Evolutionary conservation across 2,797 vertebrate species (phyloP), one percentile per base, ranked within the genome.

Genomic region (Serranus cabrilla): DNA sequence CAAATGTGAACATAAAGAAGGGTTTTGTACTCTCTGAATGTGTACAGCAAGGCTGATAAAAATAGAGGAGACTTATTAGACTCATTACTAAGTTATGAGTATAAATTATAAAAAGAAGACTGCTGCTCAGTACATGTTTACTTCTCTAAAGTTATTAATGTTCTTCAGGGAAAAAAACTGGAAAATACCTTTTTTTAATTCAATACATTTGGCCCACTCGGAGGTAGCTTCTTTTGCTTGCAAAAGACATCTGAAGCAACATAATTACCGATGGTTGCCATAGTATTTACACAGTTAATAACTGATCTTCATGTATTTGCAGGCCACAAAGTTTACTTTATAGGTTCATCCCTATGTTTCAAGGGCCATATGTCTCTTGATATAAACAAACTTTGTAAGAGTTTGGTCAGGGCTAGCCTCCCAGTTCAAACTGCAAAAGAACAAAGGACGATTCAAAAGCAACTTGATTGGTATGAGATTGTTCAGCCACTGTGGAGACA

Each of bases 1-100:
- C 0, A 80, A 16, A 7, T 39, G 43, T 7, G 20, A 65, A 57
- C 1, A 74, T 57, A 37, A 73, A 34, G 2, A 56, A 78, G 52
- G 13, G 2, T 12, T 49, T 20, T 3, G 21, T 39, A 2, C 9
- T 60, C 6, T 50, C 20, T 31, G 27, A 59, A 45, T 25, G 2
- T 21, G 18, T 11, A n/a, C 11, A 10, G 11, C 7, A 11, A 31
- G 9, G n/a, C 13, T 43, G 12, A 45, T 10, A 10, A 55, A 55
- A 69, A 66, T 25, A 40, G 12, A 31, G 43, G 7, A 21, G 1
- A n/a, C 34, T 10, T n/a, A 3, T 1, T 39, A 51, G 18, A 42
- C 34, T 9, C 5, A 34, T 4, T 7, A 34, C 7, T 34, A 9
- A n/a, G n/a, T 2, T 21, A 43, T 18, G n/a, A 11, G 14, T 25